Base-by-base conservation (phyloP, 2,113 vertebrate genomes). In the Indri indri region DNA sequence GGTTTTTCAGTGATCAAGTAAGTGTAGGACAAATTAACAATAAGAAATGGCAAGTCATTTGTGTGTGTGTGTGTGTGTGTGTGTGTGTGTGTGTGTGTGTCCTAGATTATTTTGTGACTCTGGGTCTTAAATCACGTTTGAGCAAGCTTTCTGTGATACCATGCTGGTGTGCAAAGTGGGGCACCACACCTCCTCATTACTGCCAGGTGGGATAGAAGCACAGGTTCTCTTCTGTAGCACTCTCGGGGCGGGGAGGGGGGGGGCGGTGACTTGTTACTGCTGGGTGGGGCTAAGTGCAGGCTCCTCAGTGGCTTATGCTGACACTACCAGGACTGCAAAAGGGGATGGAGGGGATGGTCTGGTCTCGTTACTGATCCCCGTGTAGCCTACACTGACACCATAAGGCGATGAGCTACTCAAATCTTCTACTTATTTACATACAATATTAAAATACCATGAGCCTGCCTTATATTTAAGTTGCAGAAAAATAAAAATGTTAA, bases 401-500 rank as follows among this genome's bases (percentile, higher is more conserved):
- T 25, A 54, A n/a, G 1, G 2, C 18, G 6, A 59, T 42, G 40
- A 47, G 8, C 6, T 88, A 59, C 11, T 93, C 52, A 92, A 63
- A 95, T 70, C 34, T 95, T 18, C 47, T 84, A 63, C 37, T 79
- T 79, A 93, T 70, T 91, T 96, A 14, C 37, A 87, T 34, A 50
- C 79, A 23, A 87, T 70, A 59, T 91, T 66, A 80, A 83, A 61
- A 45, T 3, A 92, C 22, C 59, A 4, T 86, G 71, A 92, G 8
- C 6, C 20, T 22, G 27, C 6, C 30, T 91, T 70, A 45, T 0
- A 42, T 45, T 88, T 17, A 96, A 68, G 70, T 83, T 23, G 14
- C 34, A 94, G 27, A 7, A 65, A 81, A 79, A 52, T 32, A 86
- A 61, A 4, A 74, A 27, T 50, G 32, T 91, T 45, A 89, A 70